Conservation (phyloP, 2,113 vertebrate species). For the Acrocephalus arundinaceus region DNA sequence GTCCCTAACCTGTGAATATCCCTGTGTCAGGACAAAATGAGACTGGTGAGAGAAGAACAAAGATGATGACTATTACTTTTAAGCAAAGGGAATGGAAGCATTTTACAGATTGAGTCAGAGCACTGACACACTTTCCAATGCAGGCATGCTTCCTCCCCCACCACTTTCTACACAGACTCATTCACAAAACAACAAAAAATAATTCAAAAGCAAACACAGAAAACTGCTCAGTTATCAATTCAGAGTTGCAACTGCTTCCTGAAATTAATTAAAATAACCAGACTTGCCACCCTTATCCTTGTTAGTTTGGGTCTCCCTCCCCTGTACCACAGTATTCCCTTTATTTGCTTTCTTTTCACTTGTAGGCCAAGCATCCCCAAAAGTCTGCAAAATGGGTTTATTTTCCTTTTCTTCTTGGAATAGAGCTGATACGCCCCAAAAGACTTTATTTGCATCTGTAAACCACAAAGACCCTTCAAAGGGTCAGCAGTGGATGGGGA, state of each 20-base stretch:
- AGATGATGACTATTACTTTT: background rate
- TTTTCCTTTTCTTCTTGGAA: background rate
- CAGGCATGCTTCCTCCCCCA: background rate
- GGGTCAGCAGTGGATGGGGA: background rate
- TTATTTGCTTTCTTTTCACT: background rate
- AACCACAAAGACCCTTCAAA: background rate
- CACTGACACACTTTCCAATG: background rate
- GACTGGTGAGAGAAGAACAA: background rate
- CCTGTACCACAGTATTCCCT: background rate
- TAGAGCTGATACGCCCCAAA: background rate
- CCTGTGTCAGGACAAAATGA: background rate
- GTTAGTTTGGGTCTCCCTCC: background rate
- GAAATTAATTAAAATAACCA: background rate
- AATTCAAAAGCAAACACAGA: background rate
- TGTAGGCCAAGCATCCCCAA: background rate
- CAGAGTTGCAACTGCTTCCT: background rate
- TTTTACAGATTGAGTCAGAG: background rate
- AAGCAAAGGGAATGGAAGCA: background rate
- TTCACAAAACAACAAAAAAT: background rate
- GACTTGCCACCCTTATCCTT: background rate
- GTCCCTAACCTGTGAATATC: background rate
- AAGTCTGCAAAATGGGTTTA: background rate
- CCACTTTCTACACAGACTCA: background rate
- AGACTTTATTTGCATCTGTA: background rate
- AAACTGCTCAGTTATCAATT: background rate